Conservation (phyloP, 2,113 vertebrate species). For the Ptychochromis oligacanthus region DNA sequence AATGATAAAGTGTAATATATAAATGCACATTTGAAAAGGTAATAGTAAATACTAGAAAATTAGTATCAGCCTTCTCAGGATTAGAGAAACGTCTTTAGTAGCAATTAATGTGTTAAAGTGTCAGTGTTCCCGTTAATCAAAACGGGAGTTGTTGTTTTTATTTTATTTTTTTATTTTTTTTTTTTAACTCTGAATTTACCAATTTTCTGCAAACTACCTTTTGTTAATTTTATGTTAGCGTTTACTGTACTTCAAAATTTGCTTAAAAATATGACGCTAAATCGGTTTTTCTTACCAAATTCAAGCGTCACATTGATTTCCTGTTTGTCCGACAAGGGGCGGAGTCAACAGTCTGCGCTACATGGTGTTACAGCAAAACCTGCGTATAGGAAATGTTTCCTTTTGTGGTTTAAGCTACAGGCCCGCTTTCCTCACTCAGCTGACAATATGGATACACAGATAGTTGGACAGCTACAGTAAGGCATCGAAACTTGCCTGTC, state of each 20-base stretch:
- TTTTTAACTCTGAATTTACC: not conserved
- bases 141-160: too few species aligned
- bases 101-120: too few species aligned
- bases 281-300: not conserved
- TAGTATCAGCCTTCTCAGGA: too few species aligned
- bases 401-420: not conserved
- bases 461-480: not conserved
- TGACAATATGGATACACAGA: not conserved
- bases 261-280: not conserved
- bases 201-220: not conserved
- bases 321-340: slow-evolving; percentile 7
- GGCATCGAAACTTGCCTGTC: not conserved
- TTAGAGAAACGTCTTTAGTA: too few species aligned
- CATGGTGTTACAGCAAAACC: not conserved
- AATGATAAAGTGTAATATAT: too few species aligned
- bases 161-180: too few species aligned
- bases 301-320: not conserved
- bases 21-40: too few species aligned
- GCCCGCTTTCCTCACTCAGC: not conserved
- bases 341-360: not conserved
- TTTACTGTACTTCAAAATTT: not conserved
- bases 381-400: not conserved
- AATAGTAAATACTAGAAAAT: too few species aligned
- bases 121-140: too few species aligned
- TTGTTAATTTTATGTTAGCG: not conserved